A percentile compares a stretch with the other conserved stretches of the same genome.
Evolutionary conservation across 35 echinoderm and acorn worm species (phyloP).

Genomic region (Nesometra sesokonis): DNA sequence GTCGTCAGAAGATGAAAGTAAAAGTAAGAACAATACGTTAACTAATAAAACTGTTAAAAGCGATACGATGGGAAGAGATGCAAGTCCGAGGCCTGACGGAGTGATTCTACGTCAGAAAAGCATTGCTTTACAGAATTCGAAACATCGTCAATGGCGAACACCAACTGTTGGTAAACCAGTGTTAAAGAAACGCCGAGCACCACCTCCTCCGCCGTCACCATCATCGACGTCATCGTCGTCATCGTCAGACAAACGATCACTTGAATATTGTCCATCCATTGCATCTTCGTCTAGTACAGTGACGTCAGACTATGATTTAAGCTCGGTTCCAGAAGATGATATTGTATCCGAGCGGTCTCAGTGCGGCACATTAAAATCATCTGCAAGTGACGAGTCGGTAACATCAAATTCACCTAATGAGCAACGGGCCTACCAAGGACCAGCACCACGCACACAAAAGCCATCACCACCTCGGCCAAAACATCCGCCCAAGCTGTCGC

Average conservation of each 20-base stretch:
- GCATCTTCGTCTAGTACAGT: background rate
- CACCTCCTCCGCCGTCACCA: background rate
- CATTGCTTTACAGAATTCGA: background rate
- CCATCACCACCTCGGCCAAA: background rate
- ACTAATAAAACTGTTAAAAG: too few relatives aligned
- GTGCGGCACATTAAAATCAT: background rate
- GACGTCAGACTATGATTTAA: background rate
- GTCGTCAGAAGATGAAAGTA: background rate
- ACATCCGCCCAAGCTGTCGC: background rate
- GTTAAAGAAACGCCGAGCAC: background rate
- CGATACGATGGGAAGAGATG: background rate
- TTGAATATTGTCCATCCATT: background rate
- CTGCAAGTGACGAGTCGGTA: background rate
- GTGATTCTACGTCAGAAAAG: background rate
- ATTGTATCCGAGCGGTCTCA: background rate
- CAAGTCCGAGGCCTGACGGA: background rate
- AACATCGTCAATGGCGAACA: background rate
- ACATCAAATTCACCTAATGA: background rate
- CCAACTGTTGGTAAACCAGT: background rate
- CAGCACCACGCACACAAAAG: background rate
- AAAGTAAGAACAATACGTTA: too few relatives aligned
- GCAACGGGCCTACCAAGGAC: background rate
- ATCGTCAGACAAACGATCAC: background rate
- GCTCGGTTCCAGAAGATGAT: background rate
- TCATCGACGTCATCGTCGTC: background rate